Conservation (phyloP, 2,113 vertebrate species). For the Calidris pygmaea region DNA sequence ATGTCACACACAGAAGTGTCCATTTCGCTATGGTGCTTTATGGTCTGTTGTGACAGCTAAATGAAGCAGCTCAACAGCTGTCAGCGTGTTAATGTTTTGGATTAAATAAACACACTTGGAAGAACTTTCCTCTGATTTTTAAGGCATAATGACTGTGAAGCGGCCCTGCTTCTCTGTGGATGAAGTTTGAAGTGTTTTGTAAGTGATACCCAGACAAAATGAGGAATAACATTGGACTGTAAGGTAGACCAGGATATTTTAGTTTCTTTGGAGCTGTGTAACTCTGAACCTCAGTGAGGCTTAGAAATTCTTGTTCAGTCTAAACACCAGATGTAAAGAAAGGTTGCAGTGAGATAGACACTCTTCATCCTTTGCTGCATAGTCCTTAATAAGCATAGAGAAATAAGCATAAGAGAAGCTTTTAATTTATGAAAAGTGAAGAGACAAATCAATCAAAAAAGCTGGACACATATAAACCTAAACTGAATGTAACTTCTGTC, state of each 20-base stretch:
- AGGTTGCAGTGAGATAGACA: neutral
- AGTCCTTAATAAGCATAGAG: neutral
- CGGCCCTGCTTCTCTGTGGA: neutral
- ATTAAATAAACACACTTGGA: conserved; percentile 38
- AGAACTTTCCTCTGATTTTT: conserved; percentile 46
- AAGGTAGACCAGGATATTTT: neutral
- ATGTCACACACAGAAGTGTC: conserved; percentile 51
- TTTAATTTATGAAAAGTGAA: neutral
- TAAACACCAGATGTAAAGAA: neutral
- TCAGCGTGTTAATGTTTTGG: neutral
- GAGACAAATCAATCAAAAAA: neutral
- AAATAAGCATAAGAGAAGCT: neutral
- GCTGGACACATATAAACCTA: neutral
- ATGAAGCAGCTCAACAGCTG: conserved; percentile 32
- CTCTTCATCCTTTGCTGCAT: neutral
- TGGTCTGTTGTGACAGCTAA: conserved; percentile 39
- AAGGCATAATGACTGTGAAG: neutral
- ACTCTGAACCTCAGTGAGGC: neutral
- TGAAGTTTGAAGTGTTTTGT: neutral
- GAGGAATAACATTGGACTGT: neutral
- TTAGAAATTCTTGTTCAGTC: neutral
- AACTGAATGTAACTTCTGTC: neutral
- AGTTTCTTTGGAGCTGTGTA: neutral
- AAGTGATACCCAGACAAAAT: neutral
- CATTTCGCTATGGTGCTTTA: conserved; percentile 1